Evolutionary conservation across 2,888 invertebrate genomes (phyloP), one percentile per base, ranked within the genome.

Genomic region (Hylaea fasciaria): DNA sequence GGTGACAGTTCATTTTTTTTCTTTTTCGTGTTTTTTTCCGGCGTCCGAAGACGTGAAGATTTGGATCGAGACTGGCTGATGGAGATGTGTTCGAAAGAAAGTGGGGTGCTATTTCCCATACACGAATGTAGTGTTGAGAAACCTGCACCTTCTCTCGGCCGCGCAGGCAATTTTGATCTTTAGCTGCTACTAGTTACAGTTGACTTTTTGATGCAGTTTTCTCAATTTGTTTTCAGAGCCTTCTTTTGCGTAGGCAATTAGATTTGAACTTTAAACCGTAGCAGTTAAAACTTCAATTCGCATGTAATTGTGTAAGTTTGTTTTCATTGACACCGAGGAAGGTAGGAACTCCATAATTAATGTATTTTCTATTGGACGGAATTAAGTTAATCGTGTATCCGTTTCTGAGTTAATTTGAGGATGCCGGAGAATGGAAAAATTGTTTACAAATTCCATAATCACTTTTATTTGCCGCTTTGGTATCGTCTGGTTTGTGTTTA

Each of bases 31-130:
- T 51, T 54, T 56, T 58, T 68, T 70, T 70, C 55, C 65, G 49
- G 67, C 81, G 81, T 71, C 66, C 69, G 64, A 60, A 65, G 67
- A 67, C 66, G 52, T 28, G 56, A 62, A 69, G 62, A 57, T 65
- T 39, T 52, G 63, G 54, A 49, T 57, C 57, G 61, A 68, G 72
- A 81, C 80, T 80, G 79, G 48, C 59, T 57, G 52, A 62, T 56
- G 53, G 49, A 77, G 74, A 78, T 78, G 72, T 71, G 70, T 67
- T 65, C 65, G 57, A 59, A 83, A 83, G 85, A 86, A 86, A 85
- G 85, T 81, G 76, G 83, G 82, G 77, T 83, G 73, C 66, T 67
- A 73, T 73, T 78, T 81, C 82, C 80, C 82, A 82, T 83, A 78
- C 70, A 62, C 66, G 63, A 64, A 51, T 58, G 60, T 57, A 62